Evolutionary conservation across 2,888 invertebrate species (phyloP).

Genomic region (Nysson spinosus): DNA sequence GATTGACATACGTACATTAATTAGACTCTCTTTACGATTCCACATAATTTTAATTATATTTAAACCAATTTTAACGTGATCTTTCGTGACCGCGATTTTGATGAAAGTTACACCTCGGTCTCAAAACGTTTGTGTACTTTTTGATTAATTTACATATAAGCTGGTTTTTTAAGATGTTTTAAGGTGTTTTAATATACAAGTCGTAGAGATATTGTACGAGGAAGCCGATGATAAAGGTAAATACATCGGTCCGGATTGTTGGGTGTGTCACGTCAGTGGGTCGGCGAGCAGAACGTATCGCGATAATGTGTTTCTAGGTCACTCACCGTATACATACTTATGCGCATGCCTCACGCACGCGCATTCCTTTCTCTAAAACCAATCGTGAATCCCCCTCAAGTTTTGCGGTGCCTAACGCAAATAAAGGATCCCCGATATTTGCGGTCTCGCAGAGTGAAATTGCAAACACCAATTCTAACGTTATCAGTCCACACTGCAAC

Average conservation of each 20-base stretch:
- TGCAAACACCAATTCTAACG: constrained; percentile 23
- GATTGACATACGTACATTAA: too few species aligned
- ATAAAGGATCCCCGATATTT: constrained; percentile 1
- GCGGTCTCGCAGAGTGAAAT: constrained; percentile 23
- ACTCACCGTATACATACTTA: constrained; percentile 50
- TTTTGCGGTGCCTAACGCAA: constrained; percentile 2
- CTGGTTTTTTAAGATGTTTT: too few species aligned
- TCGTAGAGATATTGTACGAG: constrained; percentile 2
- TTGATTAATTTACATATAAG: too few species aligned
- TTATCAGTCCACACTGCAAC: constrained; percentile 4
- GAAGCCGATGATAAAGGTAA: constrained; percentile 44
- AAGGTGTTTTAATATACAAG: too few species aligned
- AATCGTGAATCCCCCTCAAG: constrained; percentile 34
- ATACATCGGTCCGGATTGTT: constrained; percentile 54
- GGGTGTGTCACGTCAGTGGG: constrained; percentile 68
- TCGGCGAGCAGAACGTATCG: constrained; percentile 61
- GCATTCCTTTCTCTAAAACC: constrained; percentile 52
- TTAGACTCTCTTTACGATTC: too few species aligned
- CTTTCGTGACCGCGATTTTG: too few species aligned
- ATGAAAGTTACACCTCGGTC: too few species aligned
- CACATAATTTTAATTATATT: too few species aligned
- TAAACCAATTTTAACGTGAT: too few species aligned
- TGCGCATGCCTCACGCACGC: constrained; percentile 11
- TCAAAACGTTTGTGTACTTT: too few species aligned
- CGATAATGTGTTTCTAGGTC: constrained; percentile 71